Evolutionary conservation across 53 echinoderm and acorn worm genomes (phyloP).

Genomic region (Hippasteria phrygiana): DNA sequence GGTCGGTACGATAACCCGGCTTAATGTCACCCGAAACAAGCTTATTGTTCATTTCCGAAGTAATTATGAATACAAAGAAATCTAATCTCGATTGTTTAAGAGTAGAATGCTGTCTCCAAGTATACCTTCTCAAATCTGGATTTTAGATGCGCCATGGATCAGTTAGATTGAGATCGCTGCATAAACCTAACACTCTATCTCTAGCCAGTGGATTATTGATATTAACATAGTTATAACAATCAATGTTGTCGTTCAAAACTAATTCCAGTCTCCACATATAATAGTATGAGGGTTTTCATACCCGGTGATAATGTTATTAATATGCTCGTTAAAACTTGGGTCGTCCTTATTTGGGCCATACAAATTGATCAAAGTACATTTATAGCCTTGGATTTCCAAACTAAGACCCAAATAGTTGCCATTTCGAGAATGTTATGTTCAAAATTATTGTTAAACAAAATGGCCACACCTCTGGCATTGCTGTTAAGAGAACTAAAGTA

Average conservation of each 20-base stretch:
- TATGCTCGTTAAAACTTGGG: constrained; percentile 27
- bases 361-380: constrained; percentile 9
- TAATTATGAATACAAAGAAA: constrained; percentile 28
- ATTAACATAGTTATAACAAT: constrained; percentile 33
- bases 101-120: background rate
- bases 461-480: constrained; percentile 37
- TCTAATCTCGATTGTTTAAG: background rate
- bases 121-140: background rate
- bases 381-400: background rate
- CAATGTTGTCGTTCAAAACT: constrained; percentile 22
- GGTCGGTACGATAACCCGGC: constrained; percentile 55
- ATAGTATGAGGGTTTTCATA: constrained; percentile 38
- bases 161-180: constrained; percentile 5
- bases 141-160: constrained; percentile 52
- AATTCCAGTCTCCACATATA: constrained; percentile 59
- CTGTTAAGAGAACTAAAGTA: constrained; percentile 41
- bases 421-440: background rate
- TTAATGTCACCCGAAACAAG: constrained; percentile 2
- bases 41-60: constrained; percentile 15
- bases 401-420: constrained; percentile 8
- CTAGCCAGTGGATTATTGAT: constrained; percentile 53
- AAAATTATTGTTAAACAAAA: too few relatives aligned
- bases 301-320: constrained; percentile 10
- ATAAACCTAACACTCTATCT: constrained; percentile 27
- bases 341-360: constrained; percentile 58